A percentile compares a stretch with the other conserved stretches of the same genome.
Evolutionary conservation across 1,140 invertebrate species (phyloP).

Genomic region (Aphidius gifuensis): DNA sequence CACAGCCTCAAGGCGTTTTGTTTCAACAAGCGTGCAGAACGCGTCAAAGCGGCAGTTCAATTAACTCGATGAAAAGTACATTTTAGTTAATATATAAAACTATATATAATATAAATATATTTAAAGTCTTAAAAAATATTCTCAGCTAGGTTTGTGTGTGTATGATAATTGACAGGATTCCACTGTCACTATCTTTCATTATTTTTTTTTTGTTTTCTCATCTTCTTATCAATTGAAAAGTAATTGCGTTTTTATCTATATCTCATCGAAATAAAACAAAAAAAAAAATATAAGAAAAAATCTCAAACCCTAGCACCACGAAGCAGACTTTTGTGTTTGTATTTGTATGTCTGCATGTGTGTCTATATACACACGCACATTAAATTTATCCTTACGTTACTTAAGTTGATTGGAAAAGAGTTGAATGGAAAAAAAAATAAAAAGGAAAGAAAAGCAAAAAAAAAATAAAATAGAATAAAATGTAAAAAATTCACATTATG

Average conservation of each 20-base stretch:
- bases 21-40: neutral
- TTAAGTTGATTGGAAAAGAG: no score
- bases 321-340: neutral
- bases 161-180: slow-evolving; percentile 33
- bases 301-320: slow-evolving; percentile 7
- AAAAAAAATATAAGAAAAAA: no score
- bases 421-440: no score
- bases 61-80: slow-evolving; percentile 54
- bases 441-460: no score
- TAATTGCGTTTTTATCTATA: neutral
- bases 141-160: slow-evolving; percentile 29
- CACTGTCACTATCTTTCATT: slow-evolving; percentile 10
- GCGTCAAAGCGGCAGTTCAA: slow-evolving; percentile 20
- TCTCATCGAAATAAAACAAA: no score
- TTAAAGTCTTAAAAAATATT: slow-evolving; percentile 24
- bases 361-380: no score
- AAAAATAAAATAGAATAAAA: no score
- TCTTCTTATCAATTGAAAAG: neutral
- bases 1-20: neutral
- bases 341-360: no score
- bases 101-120: slow-evolving; percentile 17
- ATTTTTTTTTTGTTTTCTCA: slow-evolving; percentile 10
- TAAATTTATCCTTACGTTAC: no score
- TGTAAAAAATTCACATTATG: no score
- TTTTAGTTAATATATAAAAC: neutral